Evolutionary conservation across 53 echinoderm and acorn worm species (phyloP).

Genomic region (Zoroaster sp.): DNA sequence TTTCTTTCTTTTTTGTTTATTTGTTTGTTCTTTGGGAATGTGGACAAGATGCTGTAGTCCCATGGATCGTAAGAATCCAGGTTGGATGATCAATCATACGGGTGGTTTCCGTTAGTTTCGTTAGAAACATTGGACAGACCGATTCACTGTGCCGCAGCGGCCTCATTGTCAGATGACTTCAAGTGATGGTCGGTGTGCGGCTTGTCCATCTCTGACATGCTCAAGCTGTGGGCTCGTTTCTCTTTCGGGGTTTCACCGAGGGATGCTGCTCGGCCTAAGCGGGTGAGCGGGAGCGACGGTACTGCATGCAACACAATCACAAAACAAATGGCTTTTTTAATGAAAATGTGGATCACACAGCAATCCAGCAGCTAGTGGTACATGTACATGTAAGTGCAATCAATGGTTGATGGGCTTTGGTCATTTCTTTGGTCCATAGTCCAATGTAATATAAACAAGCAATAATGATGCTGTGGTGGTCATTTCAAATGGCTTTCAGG

Average conservation of each 20-base stretch:
- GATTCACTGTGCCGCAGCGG: not conserved
- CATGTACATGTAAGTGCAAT: not conserved
- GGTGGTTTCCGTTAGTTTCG: not conserved
- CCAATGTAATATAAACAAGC: too few species aligned
- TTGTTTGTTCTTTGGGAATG: not conserved
- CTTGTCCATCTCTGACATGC: conserved; percentile 82
- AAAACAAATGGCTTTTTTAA: conserved; percentile 26
- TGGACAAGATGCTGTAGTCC: not conserved
- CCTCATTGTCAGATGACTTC: not conserved
- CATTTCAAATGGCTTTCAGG: too few species aligned
- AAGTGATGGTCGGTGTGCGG: conserved; percentile 46
- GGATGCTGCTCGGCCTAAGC: conserved; percentile 78
- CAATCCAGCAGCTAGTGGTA: too few species aligned
- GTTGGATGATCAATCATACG: not conserved
- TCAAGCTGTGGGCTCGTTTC: conserved; percentile 59
- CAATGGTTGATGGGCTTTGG: not conserved
- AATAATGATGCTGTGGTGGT: too few species aligned
- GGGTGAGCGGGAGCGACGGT: conserved; percentile 57
- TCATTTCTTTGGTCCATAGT: too few species aligned
- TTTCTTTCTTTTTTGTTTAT: not conserved
- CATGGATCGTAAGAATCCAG: not conserved
- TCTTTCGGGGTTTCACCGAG: conserved; percentile 82
- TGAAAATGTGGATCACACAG: not conserved
- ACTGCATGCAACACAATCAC: conserved; percentile 57
- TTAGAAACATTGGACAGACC: not conserved